A percentile compares a stretch with the other conserved stretches of the same genome.
These are phyloP conservation scores for Drosophila nasuta DNA, from an alignment of 1,140 invertebrate genomes.

Conservation along the genomic window DNA sequence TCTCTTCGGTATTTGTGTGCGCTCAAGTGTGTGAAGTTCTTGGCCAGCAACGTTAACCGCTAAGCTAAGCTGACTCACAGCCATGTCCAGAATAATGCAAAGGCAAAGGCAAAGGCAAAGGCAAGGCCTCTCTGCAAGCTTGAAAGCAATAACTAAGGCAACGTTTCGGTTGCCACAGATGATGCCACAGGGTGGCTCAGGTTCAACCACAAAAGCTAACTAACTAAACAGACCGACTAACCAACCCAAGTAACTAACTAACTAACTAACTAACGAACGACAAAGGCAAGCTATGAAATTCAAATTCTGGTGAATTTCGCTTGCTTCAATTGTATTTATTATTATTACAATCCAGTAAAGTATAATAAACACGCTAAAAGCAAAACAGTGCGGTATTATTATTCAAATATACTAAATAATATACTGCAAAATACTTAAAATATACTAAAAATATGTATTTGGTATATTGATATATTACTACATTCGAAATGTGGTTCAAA, in stretches of 20 bases:
- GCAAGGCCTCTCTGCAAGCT: too few relatives aligned
- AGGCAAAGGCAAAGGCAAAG: conserved; percentile 10
- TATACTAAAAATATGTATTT: too few relatives aligned
- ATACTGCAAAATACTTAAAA: too few relatives aligned
- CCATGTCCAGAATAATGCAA: conserved; percentile 17
- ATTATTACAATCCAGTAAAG: too few relatives aligned
- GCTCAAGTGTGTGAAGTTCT: conserved; percentile 78
- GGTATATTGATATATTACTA: too few relatives aligned
- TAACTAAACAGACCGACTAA: background rate
- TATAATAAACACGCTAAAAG: too few relatives aligned
- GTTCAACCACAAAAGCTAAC: conserved; percentile 18
- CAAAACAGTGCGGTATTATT: too few relatives aligned
- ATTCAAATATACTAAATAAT: too few relatives aligned
- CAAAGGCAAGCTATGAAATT: background rate
- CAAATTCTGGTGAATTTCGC: too few relatives aligned
- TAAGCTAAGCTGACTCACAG: conserved; percentile 29
- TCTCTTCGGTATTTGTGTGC: conserved; percentile 44
- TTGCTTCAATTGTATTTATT: too few relatives aligned
- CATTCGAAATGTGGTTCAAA: too few relatives aligned
- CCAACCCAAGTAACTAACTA: background rate
- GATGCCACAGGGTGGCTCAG: conserved; percentile 33
- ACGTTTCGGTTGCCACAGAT: conserved; percentile 4
- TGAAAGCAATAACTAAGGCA: conserved; percentile 20
- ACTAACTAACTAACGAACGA: background rate
- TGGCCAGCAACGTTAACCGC: conserved; percentile 67